Conservation (phyloP, 2,797 vertebrate species). For the Sternarchorhynchus goeldii region DNA sequence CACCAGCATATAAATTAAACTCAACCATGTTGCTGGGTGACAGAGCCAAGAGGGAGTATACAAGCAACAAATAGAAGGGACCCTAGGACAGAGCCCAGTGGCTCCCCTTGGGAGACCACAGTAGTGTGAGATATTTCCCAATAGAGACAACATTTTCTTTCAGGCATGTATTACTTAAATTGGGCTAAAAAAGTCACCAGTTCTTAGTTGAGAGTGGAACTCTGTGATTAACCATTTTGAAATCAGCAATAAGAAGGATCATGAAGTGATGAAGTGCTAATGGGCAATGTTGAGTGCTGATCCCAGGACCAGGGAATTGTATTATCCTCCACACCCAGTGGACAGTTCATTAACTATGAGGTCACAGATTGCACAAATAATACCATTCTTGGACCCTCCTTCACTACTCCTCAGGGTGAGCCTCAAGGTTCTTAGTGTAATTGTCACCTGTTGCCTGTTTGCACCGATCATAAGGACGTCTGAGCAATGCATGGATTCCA, state of each 20-base stretch:
- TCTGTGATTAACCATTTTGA: too few species aligned
- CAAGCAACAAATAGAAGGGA: too few species aligned
- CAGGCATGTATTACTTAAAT: too few species aligned
- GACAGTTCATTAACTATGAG: conserved; percentile 10
- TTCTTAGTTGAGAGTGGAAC: too few species aligned
- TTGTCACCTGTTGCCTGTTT: background rate
- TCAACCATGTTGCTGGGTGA: too few species aligned
- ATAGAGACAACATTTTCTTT: too few species aligned
- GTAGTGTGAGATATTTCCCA: too few species aligned
- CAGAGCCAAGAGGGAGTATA: too few species aligned
- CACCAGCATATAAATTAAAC: too few species aligned
- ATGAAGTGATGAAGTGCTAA: conserved; percentile 6
- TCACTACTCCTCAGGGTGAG: conserved; percentile 1
- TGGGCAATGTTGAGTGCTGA: conserved; percentile 30
- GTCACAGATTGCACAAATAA: background rate
- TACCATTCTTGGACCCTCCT: background rate
- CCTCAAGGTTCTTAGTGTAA: background rate
- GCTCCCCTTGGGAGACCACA: too few species aligned
- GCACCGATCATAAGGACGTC: conserved; percentile 39
- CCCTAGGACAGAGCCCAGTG: too few species aligned
- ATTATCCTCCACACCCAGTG: conserved; percentile 2
- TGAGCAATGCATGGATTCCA: conserved; percentile 65
- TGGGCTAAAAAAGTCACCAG: too few species aligned
- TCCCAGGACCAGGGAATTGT: conserved; percentile 34
- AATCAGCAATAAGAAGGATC: background rate